Evolutionary conservation across 2,888 invertebrate species (phyloP).

Genomic region (Podabrus alpinus): DNA sequence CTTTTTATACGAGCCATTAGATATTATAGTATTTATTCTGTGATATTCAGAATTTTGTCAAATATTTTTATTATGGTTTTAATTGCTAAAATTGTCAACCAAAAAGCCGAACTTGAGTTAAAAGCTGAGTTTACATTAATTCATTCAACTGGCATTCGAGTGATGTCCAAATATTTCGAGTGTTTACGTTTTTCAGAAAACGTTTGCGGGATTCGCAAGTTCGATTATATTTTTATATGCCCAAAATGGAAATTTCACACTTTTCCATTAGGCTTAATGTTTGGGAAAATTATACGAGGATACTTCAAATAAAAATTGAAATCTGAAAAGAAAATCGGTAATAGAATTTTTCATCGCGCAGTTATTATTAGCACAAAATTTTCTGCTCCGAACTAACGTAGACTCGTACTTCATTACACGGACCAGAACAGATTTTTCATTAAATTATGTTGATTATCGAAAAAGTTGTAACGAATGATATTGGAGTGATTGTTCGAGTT

Average conservation of each 20-base stretch:
- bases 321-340: background rate
- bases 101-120: constrained; percentile 2
- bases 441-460: background rate
- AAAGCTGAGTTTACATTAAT: background rate
- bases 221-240: background rate
- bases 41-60: constrained; percentile 57
- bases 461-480: background rate
- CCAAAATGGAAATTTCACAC: background rate
- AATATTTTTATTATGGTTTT: constrained; percentile 40
- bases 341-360: no score
- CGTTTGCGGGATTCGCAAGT: background rate
- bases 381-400: no score
- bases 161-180: background rate
- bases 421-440: background rate
- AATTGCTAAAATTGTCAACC: constrained; percentile 28
- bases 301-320: background rate
- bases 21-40: constrained; percentile 56
- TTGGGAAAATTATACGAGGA: background rate
- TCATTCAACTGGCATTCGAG: background rate
- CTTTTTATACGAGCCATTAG: constrained; percentile 57
- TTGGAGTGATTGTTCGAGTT: background rate
- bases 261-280: background rate
- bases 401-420: background rate
- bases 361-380: no score
- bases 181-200: background rate